Conservation (phyloP, 2,113 vertebrate species). For the Crocuta crocuta region DNA sequence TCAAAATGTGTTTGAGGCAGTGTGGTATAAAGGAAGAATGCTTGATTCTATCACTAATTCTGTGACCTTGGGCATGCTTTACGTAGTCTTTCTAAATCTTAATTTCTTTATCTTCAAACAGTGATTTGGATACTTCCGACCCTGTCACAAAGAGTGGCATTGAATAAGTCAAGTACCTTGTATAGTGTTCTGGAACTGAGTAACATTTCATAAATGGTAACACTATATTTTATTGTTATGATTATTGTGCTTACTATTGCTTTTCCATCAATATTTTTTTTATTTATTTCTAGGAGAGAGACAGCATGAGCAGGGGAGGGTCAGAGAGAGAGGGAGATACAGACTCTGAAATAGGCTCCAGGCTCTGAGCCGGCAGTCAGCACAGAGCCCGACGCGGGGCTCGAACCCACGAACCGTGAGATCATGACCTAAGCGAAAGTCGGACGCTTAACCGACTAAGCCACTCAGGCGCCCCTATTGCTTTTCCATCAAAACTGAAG, state of each 20-base stretch:
- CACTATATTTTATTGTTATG: not conserved
- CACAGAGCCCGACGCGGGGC: too few relatives aligned
- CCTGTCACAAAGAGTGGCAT: accelerated
- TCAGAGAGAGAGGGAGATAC: too few relatives aligned
- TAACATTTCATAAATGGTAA: not conserved
- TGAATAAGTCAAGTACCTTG: too few relatives aligned
- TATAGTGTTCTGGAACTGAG: not conserved
- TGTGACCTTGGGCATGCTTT: not conserved
- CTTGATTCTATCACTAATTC: not conserved
- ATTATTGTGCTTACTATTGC: not conserved
- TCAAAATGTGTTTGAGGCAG: not conserved
- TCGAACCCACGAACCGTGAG: too few relatives aligned
- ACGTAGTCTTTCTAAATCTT: not conserved
- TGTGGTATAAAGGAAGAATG: not conserved
- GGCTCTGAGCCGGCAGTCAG: too few relatives aligned
- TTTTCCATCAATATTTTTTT: not conserved
- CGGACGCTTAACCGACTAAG: too few relatives aligned
- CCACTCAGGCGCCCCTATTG: too few relatives aligned
- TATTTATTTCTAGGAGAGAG: too few relatives aligned
- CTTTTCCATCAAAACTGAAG: not conserved
- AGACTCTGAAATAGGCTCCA: too few relatives aligned
- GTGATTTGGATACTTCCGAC: not conserved
- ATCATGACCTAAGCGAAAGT: too few relatives aligned
- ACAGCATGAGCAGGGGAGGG: too few relatives aligned
- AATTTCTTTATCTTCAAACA: not conserved